Conservation (phyloP, 2,888 invertebrate genomes). For the Orthosia incerta region DNA sequence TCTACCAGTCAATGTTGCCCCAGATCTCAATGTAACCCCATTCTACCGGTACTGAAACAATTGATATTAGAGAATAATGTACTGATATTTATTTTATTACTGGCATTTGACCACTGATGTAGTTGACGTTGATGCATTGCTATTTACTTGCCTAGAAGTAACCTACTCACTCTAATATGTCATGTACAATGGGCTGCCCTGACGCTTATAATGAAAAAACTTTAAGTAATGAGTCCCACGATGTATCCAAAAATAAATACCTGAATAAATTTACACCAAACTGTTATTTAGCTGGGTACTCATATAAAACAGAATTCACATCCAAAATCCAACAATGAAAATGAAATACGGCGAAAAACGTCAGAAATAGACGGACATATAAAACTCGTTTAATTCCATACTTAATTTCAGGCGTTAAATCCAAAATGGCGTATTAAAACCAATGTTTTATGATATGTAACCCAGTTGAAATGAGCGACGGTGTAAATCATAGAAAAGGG, state of each 20-base stretch:
- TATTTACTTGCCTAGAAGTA: too few relatives aligned
- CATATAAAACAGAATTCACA: conserved; percentile 11
- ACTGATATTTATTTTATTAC: too few relatives aligned
- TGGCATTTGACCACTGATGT: too few relatives aligned
- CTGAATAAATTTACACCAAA: background rate
- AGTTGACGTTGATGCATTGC: too few relatives aligned
- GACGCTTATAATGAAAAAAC: background rate
- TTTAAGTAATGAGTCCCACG: background rate
- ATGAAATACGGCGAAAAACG: conserved; percentile 14
- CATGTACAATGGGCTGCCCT: too few relatives aligned
- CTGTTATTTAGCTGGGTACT: background rate
- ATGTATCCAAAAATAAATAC: background rate
- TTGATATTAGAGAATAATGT: too few relatives aligned
- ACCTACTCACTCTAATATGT: too few relatives aligned
- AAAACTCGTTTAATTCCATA: conserved; percentile 51
- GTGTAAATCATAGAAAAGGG: background rate
- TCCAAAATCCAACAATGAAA: conserved; percentile 2
- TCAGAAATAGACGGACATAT: conserved; percentile 37
- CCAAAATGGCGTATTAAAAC: conserved; percentile 45
- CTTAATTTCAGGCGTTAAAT: conserved; percentile 48
- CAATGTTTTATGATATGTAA: conserved; percentile 57
- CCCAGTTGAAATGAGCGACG: conserved; percentile 45
- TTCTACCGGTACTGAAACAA: too few relatives aligned
- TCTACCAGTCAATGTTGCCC: too few relatives aligned
- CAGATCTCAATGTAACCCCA: too few relatives aligned